Evolutionary conservation across 2,113 vertebrate genomes (phyloP).

Genomic region (Bothrops jararaca): DNA sequence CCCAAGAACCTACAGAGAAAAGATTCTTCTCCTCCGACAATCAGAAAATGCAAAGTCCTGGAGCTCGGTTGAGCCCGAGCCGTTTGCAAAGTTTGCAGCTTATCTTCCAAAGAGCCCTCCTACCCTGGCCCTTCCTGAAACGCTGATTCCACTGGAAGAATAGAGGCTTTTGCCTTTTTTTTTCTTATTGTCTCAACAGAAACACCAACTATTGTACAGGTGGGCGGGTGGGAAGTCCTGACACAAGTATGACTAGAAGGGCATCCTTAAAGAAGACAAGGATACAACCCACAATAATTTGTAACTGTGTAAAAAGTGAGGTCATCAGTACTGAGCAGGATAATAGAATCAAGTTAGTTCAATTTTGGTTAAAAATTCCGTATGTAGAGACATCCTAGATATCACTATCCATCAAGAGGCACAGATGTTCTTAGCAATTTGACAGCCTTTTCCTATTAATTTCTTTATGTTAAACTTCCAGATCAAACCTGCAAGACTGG

Average conservation of each 20-base stretch:
- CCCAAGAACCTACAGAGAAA: neutral
- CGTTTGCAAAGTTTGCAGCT: neutral
- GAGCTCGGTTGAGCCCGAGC: neutral
- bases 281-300: neutral
- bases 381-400: neutral
- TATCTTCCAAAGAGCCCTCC: neutral
- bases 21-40: neutral
- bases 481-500: neutral
- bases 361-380: neutral
- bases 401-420: neutral
- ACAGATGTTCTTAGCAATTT: neutral
- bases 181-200: neutral
- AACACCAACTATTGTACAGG: neutral
- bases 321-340: neutral
- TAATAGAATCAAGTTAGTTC: neutral
- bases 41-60: neutral
- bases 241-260: neutral
- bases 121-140: neutral
- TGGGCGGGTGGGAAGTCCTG: neutral
- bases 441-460: neutral
- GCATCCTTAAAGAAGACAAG: neutral
- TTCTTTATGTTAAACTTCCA: neutral
- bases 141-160: neutral
- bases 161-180: neutral
- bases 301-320: neutral